Evolutionary conservation across 1,140 invertebrate genomes (phyloP), one percentile per base, ranked within the genome.

Genomic region (Drosophila prosaltans): DNA sequence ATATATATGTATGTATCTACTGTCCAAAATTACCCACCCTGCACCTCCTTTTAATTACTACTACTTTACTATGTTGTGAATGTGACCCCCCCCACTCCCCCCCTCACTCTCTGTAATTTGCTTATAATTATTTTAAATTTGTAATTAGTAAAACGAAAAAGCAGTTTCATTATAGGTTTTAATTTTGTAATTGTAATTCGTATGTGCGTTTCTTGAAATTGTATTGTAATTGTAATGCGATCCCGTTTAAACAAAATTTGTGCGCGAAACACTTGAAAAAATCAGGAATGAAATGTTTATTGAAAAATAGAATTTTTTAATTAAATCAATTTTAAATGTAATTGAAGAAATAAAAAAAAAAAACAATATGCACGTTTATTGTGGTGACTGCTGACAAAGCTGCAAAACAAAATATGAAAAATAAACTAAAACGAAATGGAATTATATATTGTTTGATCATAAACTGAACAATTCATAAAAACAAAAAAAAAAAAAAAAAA

Each of bases 271-370:
- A 69, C 21, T 26, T 51, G 45, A 40, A 45, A 62, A 62, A 62
- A 62, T 16, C 21, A 58, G 26, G 40, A 54, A n/a, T 70, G 63
- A 40, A 69, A 59, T 76, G 67, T 76, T 76, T 81, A 83, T 80
- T 72, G 64, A 69, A 75, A 78, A 82, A 79, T 82, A 65, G 62
- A 82, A 67, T 73, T 73, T 86, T 81, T 79, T 65, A 85, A 81
- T 79, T 85, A 86, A 80, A 78, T 70, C 72, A 83, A 83, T 82
- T 69, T 80, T 71, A 59, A 58, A 80, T 81, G 74, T 84, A 85
- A 81, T 69, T 78, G 78, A 71, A 45, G 43, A 40, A 76, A 61
- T n/a, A 24, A 54, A 59, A 59, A 63, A 21, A 43, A 59, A 59
- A 63, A 65, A 67, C 54, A 62, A 69, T 45, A 65, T 48, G 55